Evolutionary conservation across 2,888 invertebrate species (phyloP).

Genomic region (Microplitis manilae): DNA sequence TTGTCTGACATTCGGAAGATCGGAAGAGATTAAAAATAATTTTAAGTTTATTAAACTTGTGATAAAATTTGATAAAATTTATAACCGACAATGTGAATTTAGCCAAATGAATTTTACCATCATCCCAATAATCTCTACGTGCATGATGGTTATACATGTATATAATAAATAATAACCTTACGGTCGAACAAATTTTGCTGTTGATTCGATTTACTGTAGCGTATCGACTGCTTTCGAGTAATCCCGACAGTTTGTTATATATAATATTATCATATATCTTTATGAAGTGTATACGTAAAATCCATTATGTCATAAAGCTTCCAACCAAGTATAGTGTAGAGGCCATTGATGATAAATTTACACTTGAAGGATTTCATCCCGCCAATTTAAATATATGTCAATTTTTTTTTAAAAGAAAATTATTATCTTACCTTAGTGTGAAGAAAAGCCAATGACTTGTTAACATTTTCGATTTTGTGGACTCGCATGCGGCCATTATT

Average conservation of each 20-base stretch:
- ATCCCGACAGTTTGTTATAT: constrained; percentile 11
- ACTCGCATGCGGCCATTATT: constrained; percentile 97
- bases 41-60: not conserved
- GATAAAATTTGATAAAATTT: constrained; percentile 27
- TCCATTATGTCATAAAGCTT: constrained; percentile 61
- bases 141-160: constrained; percentile 9
- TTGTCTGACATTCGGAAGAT: constrained; percentile 17
- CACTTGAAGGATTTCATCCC: constrained; percentile 53
- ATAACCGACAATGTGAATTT: constrained; percentile 28
- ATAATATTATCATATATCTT: constrained; percentile 11
- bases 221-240: constrained; percentile 9
- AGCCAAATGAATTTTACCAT: not conserved
- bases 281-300: constrained; percentile 50
- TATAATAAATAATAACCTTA: constrained; percentile 12
- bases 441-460: constrained; percentile 95
- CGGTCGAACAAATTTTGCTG: constrained; percentile 37
- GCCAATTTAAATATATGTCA: constrained; percentile 14
- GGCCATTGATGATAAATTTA: constrained; percentile 60
- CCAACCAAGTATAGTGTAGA: constrained; percentile 55
- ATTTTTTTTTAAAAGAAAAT: not conserved
- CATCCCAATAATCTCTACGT: constrained; percentile 33
- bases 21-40: constrained; percentile 24
- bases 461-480: constrained; percentile 99
- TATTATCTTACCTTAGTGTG: constrained; percentile 85
- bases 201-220: constrained; percentile 32